Conservation (phyloP, 1,140 invertebrate species). For the Agrilus planipennis region DNA sequence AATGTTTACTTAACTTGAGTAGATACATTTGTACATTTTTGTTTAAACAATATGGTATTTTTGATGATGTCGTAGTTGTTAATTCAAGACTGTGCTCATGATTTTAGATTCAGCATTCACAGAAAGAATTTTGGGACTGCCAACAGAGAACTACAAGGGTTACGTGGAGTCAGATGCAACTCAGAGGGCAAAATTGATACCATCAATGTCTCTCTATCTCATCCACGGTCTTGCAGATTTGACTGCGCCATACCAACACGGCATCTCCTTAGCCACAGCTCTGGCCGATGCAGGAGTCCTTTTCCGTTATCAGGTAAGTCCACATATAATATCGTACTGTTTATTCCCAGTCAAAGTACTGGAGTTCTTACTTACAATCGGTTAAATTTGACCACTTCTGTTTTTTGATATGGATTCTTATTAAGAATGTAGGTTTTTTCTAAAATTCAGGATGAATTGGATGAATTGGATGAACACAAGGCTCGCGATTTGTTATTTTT, state of each 20-base stretch:
- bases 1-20: too few relatives aligned
- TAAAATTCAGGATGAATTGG: not conserved
- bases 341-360: too few relatives aligned
- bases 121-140: conserved; percentile 79
- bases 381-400: too few relatives aligned
- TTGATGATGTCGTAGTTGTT: not conserved
- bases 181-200: conserved; percentile 71
- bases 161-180: conserved; percentile 88
- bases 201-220: conserved; percentile 73
- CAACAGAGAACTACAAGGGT: conserved; percentile 80
- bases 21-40: not conserved
- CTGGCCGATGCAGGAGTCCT: conserved; percentile 75
- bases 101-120: conserved; percentile 84
- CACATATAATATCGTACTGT: not conserved
- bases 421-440: not conserved
- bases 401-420: too few relatives aligned
- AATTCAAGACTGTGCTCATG: too few relatives aligned
- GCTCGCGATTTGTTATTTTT: too few relatives aligned
- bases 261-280: conserved; percentile 74
- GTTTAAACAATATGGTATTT: too few relatives aligned
- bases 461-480: not conserved
- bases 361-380: too few relatives aligned
- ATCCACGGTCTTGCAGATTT: conserved; percentile 84
- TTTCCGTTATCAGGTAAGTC: conserved; percentile 76
- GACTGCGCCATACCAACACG: conserved; percentile 86